Base-by-base conservation (phyloP, 2,888 invertebrate species). In the Apodemia hepburni region DNA sequence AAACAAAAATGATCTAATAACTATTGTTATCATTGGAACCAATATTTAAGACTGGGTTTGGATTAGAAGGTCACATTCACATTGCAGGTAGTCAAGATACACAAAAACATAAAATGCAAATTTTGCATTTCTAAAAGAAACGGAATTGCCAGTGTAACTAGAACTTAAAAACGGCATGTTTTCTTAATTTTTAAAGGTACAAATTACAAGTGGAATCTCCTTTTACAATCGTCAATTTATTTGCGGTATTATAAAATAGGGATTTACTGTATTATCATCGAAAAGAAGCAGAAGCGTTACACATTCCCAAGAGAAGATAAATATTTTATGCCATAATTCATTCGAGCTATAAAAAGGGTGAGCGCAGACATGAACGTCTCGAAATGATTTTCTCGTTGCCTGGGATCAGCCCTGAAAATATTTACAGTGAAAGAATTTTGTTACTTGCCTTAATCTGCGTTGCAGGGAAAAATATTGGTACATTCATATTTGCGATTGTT, bases 281-380 rank as follows among this genome's bases (percentile, higher is more conserved):
- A 80, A 81, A 84, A 82, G 80, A 75, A 81, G 42, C 42, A 42
- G 80, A 80, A 78, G 77, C 80, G 80, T 84, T 82, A 83, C 81
- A 84, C 76, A 85, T 82, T 77, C 81, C 81, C 75, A 42, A 73
- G 83, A 81, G 79, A 79, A 82, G 61, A 66, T 68, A 68, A 68
- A 68, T 68, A 87, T 87, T 87, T 87, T 85, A 87, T 85, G 80
- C 81, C 84, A 84, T 85, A 86, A 87, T 86, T 87, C 84, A 85
- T 80, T 81, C 72, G 73, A 70, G 80, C 84, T 77, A 84, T 84
- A 86, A 85, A 87, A 85, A 85, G 81, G 82, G 82, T 80, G 82
- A 77, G 76, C 77, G 77, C 74, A 80, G 77, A 80, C 79, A 75
- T 74, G 75, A 73, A 73, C 74, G 77, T 74, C 75, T 77, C 72